phyloP scores from a whole-genome alignment of 2,888 invertebrate genomes.

The Drosophila putrida region DNA sequence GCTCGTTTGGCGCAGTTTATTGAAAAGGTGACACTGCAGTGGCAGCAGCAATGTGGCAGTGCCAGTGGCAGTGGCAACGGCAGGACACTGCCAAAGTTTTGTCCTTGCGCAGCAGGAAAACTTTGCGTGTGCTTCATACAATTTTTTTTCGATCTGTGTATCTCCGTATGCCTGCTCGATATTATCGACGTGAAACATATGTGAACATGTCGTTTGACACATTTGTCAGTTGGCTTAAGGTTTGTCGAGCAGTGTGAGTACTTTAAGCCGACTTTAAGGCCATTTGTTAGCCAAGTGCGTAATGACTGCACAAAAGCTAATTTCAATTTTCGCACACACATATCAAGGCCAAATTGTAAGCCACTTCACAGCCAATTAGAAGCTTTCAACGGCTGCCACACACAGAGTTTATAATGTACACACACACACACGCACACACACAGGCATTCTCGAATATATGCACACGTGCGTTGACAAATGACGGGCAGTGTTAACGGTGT shows the following conservation, averaged over 20 bases:
- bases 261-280: constrained; percentile 30
- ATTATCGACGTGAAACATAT: constrained; percentile 79
- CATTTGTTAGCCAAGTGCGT: constrained; percentile 11
- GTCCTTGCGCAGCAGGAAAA: constrained; percentile 51
- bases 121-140: constrained; percentile 41
- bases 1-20: constrained; percentile 73
- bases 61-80: constrained; percentile 13
- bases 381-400: constrained; percentile 69
- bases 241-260: constrained; percentile 11
- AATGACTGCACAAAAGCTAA: constrained; percentile 23
- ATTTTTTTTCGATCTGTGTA: constrained; percentile 3
- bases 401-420: constrained; percentile 17
- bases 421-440: constrained; percentile 19
- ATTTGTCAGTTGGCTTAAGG: constrained; percentile 79
- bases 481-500: constrained; percentile 78
- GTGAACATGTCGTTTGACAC: constrained; percentile 81
- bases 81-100: constrained; percentile 68
- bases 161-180: constrained; percentile 47
- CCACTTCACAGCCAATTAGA: constrained; percentile 77
- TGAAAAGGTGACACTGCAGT: constrained; percentile 78
- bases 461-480: constrained; percentile 71
- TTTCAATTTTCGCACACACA: constrained; percentile 51
- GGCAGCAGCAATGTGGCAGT: constrained; percentile 4
- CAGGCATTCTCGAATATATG: constrained; percentile 14
- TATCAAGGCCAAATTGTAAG: constrained; percentile 62